A percentile compares a stretch with the other conserved stretches of the same genome.
Evolutionary conservation across 2,113 vertebrate species (phyloP).

Genomic region (Ameiurus melas): DNA sequence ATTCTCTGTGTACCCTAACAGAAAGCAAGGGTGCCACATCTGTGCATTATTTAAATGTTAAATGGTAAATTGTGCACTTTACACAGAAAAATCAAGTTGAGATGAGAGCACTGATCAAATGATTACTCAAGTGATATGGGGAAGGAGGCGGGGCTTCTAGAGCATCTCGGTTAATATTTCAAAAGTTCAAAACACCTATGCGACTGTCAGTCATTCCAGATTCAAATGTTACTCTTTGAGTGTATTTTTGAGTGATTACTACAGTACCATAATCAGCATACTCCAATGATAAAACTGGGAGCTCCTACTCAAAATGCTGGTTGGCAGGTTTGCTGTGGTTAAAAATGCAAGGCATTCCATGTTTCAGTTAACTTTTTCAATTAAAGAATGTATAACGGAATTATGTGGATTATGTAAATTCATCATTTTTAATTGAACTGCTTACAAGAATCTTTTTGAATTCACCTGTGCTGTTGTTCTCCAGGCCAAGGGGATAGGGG

Average conservation of each 20-base stretch:
- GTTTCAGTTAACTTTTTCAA: neutral
- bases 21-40: neutral
- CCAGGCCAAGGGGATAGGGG: constrained; percentile 79
- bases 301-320: neutral
- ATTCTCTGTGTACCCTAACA: neutral
- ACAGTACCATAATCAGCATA: neutral
- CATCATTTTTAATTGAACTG: neutral
- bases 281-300: neutral
- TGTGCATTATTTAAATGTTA: too few relatives aligned
- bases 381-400: neutral
- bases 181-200: neutral
- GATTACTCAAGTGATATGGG: neutral
- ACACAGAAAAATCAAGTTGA: neutral
- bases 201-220: neutral
- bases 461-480: constrained; percentile 75
- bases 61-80: too few relatives aligned
- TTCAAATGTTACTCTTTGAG: too few relatives aligned
- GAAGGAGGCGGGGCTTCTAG: neutral
- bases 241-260: neutral
- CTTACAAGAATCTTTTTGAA: neutral
- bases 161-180: neutral
- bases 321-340: neutral
- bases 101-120: neutral
- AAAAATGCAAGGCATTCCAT: neutral
- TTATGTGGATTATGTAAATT: neutral